Conservation (phyloP, 2,113 vertebrate genomes). For the Opisthocomus hoazin region DNA sequence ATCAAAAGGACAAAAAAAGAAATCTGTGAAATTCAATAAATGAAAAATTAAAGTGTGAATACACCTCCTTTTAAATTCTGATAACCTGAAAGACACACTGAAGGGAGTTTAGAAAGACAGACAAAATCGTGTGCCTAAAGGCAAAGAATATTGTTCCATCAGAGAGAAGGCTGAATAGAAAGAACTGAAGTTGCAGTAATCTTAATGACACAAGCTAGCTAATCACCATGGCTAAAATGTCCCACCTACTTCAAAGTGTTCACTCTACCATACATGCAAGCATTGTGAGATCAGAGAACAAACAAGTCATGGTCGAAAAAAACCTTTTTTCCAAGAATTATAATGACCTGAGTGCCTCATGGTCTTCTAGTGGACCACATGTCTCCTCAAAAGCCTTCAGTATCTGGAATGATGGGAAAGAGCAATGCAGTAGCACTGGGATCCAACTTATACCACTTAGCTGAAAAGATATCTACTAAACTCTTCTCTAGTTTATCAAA, state of each 20-base stretch:
- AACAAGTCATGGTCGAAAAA: neutral
- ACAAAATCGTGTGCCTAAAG: neutral
- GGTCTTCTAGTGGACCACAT: neutral
- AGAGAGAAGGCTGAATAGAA: neutral
- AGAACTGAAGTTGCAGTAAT: neutral
- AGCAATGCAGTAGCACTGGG: neutral
- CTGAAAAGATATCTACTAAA: neutral
- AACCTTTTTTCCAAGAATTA: neutral
- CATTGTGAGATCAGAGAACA: neutral
- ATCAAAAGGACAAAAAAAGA: neutral
- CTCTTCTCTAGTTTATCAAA: neutral
- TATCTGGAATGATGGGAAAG: neutral
- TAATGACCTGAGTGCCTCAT: neutral
- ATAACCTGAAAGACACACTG: neutral
- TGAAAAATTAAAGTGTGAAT: neutral
- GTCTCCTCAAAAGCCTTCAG: neutral
- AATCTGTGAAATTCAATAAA: neutral
- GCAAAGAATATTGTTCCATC: neutral
- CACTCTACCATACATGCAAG: neutral
- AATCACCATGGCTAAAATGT: neutral
- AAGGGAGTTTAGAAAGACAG: neutral
- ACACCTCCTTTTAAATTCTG: neutral
- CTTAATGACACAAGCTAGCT: neutral
- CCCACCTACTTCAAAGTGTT: rapidly evolving
- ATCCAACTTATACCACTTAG: neutral